These are phyloP conservation scores for Fregata magnificens DNA, from an alignment of 2,113 vertebrate genomes.

Conservation along the genomic window DNA sequence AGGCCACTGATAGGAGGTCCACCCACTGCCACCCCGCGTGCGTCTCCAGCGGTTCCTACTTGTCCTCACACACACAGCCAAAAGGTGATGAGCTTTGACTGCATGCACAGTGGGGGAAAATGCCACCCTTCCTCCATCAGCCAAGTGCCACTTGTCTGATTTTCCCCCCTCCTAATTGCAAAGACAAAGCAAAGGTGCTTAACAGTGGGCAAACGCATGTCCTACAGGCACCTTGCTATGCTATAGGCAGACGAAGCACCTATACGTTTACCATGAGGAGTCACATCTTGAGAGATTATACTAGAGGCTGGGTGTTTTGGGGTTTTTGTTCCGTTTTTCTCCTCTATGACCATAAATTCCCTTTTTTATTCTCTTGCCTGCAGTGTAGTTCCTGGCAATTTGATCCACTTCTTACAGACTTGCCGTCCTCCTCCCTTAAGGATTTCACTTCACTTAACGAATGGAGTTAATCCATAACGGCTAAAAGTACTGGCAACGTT, in stretches of 20 bases:
- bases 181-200: background rate
- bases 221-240: too few relatives aligned
- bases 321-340: background rate
- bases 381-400: background rate
- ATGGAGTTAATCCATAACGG: background rate
- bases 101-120: fast-evolving
- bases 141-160: fast-evolving
- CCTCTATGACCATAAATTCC: background rate
- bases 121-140: too few relatives aligned
- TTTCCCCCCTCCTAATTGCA: fast-evolving
- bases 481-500: background rate
- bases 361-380: background rate
- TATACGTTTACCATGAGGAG: background rate
- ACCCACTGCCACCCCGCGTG: background rate
- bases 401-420: background rate
- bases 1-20: background rate
- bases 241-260: background rate
- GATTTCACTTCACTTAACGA: background rate
- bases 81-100: background rate
- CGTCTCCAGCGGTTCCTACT: fast-evolving
- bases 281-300: background rate
- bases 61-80: background rate
- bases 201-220: background rate
- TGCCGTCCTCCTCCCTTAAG: too few relatives aligned
- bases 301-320: fast-evolving